These are phyloP conservation scores for Hemitrygon akajei DNA, from an alignment of 2,797 vertebrate species.

Conservation along the genomic window DNA sequence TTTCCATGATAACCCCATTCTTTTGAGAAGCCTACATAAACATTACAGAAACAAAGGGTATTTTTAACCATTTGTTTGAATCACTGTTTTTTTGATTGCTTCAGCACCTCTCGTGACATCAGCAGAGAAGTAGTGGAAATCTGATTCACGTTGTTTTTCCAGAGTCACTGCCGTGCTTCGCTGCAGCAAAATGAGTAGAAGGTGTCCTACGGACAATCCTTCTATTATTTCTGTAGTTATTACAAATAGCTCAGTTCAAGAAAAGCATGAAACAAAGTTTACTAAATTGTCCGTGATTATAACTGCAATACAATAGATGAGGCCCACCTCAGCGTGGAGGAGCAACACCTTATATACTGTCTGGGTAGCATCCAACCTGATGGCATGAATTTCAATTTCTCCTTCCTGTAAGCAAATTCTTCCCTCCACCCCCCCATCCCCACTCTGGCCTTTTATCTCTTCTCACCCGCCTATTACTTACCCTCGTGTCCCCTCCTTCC, in stretches of 20 bases:
- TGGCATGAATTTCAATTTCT: no score
- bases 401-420: no score
- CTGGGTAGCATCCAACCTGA: no score
- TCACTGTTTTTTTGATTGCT: neutral
- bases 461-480: no score
- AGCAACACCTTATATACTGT: no score
- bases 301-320: neutral
- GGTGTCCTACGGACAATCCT: neutral
- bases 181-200: neutral
- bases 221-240: neutral
- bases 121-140: neutral
- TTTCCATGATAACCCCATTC: neutral
- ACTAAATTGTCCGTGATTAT: neutral
- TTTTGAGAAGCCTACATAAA: neutral
- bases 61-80: neutral
- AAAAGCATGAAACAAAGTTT: neutral
- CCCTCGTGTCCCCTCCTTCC: no score
- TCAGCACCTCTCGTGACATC: slow-evolving; percentile 3
- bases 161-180: no score
- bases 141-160: neutral
- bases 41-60: neutral
- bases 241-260: neutral
- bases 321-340: no score
- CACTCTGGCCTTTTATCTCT: no score
- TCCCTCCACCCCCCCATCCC: no score